These are phyloP conservation scores for Poeciliopsis presidionis DNA, from an alignment of 2,797 vertebrate species.

Conservation along the genomic window DNA sequence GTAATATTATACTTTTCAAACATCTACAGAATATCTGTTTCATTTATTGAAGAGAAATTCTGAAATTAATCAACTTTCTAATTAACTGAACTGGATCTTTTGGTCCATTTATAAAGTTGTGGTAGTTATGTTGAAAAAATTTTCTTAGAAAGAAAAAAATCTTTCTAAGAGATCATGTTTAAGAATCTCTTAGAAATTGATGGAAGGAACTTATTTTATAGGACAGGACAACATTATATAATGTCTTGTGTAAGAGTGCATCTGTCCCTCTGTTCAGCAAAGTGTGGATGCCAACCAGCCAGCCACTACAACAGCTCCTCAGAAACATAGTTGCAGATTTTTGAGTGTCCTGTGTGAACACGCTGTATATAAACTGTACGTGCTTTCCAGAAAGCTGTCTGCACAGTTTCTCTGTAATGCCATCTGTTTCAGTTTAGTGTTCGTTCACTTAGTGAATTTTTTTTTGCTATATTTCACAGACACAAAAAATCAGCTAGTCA, in stretches of 20 bases:
- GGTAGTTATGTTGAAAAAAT: conserved; percentile 46
- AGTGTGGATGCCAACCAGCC: conserved; percentile 75
- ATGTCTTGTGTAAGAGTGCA: conserved; percentile 82
- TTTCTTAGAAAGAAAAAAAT: too few species aligned
- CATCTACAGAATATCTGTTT: neutral
- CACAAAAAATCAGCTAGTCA: too few species aligned
- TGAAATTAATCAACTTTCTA: neutral
- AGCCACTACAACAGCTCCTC: conserved; percentile 63
- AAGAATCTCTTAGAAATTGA: conserved; percentile 46
- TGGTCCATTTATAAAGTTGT: neutral
- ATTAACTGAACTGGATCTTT: neutral
- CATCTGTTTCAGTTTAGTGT: conserved; percentile 58
- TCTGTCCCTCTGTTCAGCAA: conserved; percentile 78
- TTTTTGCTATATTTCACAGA: too few species aligned
- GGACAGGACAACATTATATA: conserved; percentile 78
- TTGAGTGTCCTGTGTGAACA: conserved; percentile 46
- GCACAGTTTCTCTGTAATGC: conserved; percentile 42
- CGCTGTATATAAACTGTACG: conserved; percentile 44
- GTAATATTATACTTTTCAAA: neutral
- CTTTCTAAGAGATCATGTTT: conserved; percentile 56
- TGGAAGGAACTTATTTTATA: conserved; percentile 70
- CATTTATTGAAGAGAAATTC: neutral
- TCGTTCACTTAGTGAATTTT: neutral
- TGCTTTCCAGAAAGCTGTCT: conserved; percentile 40
- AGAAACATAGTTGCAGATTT: conserved; percentile 61